Evolutionary conservation across 2,113 vertebrate genomes (phyloP).

Genomic region (Taxidea taxus): DNA sequence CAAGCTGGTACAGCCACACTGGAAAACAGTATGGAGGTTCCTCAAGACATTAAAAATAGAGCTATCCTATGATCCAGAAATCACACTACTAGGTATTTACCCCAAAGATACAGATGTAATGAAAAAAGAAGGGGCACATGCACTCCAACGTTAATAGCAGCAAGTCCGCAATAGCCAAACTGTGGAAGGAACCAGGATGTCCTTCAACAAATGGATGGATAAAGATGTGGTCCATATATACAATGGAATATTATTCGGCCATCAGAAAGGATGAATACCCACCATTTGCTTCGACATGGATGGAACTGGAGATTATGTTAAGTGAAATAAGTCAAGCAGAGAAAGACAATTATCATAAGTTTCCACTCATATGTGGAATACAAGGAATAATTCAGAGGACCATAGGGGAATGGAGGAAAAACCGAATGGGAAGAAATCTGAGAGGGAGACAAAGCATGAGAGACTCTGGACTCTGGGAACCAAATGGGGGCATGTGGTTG

Average conservation of each 20-base stretch:
- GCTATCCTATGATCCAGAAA: no score
- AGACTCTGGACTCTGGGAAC: no score
- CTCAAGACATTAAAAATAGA: no score
- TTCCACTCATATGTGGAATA: background rate
- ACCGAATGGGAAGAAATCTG: no score
- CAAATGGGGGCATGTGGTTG: background rate
- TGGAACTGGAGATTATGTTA: background rate
- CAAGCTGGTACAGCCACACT: no score
- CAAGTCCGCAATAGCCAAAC: background rate
- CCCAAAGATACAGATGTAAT: no score
- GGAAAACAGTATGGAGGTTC: no score
- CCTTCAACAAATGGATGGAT: background rate
- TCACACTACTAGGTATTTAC: no score
- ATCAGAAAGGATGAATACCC: background rate
- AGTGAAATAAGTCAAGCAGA: background rate
- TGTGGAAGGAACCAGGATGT: background rate
- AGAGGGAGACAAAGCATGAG: no score
- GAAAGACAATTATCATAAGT: background rate
- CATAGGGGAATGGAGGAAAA: no score
- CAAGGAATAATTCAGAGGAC: no score
- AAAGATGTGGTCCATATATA: background rate
- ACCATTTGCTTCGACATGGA: background rate
- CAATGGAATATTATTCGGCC: background rate
- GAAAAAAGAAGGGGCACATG: no score
- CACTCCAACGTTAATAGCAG: background rate